Evolutionary conservation across 2,113 vertebrate genomes (phyloP).

Genomic region (Progne subis): DNA sequence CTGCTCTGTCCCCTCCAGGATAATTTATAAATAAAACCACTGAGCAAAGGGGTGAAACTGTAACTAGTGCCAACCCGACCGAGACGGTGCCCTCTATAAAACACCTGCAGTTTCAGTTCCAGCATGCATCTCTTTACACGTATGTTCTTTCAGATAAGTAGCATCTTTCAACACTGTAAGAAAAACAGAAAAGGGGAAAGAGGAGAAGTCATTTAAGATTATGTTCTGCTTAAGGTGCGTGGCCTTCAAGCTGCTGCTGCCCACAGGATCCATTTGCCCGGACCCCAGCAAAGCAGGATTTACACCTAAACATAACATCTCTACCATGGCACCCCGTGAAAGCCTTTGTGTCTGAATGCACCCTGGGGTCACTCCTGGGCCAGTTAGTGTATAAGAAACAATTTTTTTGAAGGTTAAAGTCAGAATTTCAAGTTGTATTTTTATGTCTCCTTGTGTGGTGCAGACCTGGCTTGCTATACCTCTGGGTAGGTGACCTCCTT

Average conservation of each 20-base stretch:
- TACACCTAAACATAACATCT: neutral
- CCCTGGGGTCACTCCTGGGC: neutral
- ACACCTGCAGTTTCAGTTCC: slow-evolving; percentile 42
- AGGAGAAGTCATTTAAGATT: slow-evolving; percentile 10
- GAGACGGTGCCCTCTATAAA: slow-evolving; percentile 4
- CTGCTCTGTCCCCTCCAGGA: slow-evolving; percentile 36
- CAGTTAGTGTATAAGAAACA: neutral
- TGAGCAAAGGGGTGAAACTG: slow-evolving; percentile 8
- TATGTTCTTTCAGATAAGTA: neutral
- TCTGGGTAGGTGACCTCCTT: slow-evolving; percentile 2
- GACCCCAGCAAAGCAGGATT: accelerated
- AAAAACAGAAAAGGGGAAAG: neutral
- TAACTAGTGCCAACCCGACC: neutral
- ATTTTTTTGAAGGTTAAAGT: slow-evolving; percentile 16
- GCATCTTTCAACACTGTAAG: neutral
- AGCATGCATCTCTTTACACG: neutral
- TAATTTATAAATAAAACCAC: slow-evolving; percentile 64
- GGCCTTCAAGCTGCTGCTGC: neutral
- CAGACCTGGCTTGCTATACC: neutral
- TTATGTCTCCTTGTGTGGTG: neutral
- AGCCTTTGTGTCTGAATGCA: neutral
- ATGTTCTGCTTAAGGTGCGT: neutral
- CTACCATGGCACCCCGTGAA: neutral
- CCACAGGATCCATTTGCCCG: neutral
- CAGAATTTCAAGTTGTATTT: neutral